A percentile compares a stretch with the other conserved stretches of the same genome.
These are phyloP conservation scores for Himalopsyche kuldschensis DNA, from an alignment of 2,888 invertebrate species.

Conservation along the genomic window DNA sequence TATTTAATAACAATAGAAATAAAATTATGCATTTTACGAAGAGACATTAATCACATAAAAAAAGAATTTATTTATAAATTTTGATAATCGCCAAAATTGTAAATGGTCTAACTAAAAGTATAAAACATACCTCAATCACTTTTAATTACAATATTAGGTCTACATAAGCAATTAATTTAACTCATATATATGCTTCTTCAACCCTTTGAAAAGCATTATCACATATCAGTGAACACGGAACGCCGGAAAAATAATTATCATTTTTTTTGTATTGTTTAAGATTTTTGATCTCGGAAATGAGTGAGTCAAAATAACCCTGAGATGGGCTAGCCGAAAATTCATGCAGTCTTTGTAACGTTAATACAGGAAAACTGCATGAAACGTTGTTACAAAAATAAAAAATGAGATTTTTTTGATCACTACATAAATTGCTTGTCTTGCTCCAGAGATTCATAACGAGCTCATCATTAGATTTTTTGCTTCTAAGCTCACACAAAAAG, in stretches of 20 bases:
- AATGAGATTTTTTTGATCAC: no score
- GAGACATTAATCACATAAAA: not conserved
- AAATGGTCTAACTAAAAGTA: conserved; percentile 33
- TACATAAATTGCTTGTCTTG: no score
- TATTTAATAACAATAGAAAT: not conserved
- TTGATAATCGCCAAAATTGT: conserved; percentile 7
- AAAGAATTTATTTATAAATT: not conserved
- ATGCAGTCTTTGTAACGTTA: no score
- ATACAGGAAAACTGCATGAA: no score
- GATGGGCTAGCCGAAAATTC: no score
- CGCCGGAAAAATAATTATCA: no score
- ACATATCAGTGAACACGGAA: not conserved
- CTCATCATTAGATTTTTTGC: not conserved
- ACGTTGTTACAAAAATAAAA: no score
- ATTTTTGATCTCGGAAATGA: not conserved
- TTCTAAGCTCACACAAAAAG: not conserved
- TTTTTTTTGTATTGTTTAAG: no score
- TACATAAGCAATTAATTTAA: not conserved
- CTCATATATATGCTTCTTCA: not conserved
- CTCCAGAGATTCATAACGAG: no score
- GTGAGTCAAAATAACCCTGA: not conserved
- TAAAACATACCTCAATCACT: conserved; percentile 27
- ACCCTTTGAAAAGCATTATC: not conserved
- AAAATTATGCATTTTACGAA: not conserved
- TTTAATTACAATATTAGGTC: not conserved